Evolutionary conservation across 2,797 vertebrate species (phyloP).

Genomic region (Cuniculus paca): DNA sequence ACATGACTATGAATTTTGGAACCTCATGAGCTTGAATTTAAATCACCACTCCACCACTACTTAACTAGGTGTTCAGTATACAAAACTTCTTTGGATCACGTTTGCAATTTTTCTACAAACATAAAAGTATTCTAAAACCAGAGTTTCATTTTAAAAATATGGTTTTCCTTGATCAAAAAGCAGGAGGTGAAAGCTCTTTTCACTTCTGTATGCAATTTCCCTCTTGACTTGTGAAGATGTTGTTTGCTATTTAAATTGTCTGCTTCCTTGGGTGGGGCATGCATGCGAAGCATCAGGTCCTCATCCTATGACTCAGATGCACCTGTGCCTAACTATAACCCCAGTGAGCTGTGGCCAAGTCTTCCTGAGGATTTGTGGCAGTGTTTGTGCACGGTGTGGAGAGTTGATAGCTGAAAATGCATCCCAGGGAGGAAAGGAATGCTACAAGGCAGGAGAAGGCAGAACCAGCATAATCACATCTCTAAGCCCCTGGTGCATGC

Average conservation of each 20-base stretch:
- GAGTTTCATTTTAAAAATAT: neutral
- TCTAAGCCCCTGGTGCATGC: no score
- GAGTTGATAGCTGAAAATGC: neutral
- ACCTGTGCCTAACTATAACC: accelerated
- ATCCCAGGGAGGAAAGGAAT: neutral
- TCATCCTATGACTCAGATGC: neutral
- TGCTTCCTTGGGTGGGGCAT: neutral
- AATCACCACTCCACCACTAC: neutral
- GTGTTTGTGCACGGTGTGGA: neutral
- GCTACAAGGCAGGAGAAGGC: neutral
- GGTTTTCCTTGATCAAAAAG: neutral
- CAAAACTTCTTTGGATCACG: neutral
- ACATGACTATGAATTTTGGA: neutral
- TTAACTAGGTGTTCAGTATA: neutral
- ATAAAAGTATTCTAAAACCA: neutral
- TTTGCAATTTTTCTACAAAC: conserved; percentile 6
- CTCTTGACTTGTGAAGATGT: neutral
- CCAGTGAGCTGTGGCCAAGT: no score
- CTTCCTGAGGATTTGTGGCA: neutral
- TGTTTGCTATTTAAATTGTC: neutral
- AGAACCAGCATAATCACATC: neutral
- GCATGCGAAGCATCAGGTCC: neutral
- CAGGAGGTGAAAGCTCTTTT: neutral
- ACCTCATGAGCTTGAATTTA: neutral
- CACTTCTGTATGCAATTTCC: neutral